Base-by-base conservation (phyloP, 2,888 invertebrate species). In the Phaonia tiefii region DNA sequence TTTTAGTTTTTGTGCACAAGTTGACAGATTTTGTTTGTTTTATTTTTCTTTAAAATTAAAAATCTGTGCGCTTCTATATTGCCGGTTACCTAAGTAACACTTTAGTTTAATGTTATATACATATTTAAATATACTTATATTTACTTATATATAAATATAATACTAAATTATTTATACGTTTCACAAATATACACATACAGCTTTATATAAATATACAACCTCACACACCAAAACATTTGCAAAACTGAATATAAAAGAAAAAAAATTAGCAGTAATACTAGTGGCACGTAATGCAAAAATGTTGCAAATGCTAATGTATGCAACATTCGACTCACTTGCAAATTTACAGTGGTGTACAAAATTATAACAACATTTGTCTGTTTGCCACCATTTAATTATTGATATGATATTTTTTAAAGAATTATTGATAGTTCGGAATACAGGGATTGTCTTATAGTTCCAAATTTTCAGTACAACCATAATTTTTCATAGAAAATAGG, bases 221-320 rank as follows among this genome's bases (percentile, higher is more conserved):
- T 25, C 56, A 56, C 26, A 26, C 42, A 22, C 58, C 13, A 17
- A 63, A 5, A 31, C 37, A 15, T 31, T 31, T 11, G 4, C 58
- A 58, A 56, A 51, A 1, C 4, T 37, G 1, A 58, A n/a, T 15
- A 31, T 4, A 31, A 37, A 7, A 13, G 0, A 42, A 42, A 22
- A 42, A 42, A 42, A 42, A 2, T 22, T 37, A 39, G 17, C 1
- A 1, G 13, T 20, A 2, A 22, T 63, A 63, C 11, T 39, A 22
- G 22, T 39, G 20, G 39, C 63, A 63, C 63, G 63, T 63, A 63
- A 63, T 63, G 63, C 63, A 60, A 60, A 31, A 60, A 60, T 60
- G 60, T 60, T 63, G 63, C 63, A 37, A 63, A 63, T 63, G 63
- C 63, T 20, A 63, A 63, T 63, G 42, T 63, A 42, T 63, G 63